These are phyloP conservation scores for Mycogona germanica DNA, from an alignment of 2,888 invertebrate species.

Conservation along the genomic window DNA sequence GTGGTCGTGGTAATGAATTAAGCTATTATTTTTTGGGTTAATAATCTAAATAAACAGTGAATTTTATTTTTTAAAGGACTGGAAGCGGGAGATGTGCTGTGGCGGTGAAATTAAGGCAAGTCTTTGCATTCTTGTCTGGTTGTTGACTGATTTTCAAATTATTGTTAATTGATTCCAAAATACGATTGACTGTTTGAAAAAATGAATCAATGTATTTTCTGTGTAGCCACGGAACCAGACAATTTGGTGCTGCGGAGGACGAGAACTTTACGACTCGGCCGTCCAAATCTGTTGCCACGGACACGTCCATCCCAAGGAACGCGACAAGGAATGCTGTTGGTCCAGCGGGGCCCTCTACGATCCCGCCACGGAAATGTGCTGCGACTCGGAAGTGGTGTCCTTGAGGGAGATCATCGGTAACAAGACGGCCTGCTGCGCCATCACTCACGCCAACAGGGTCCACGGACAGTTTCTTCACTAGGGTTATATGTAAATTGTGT, in stretches of 20 bases:
- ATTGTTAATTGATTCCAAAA: too few relatives aligned
- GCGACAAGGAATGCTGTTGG: neutral
- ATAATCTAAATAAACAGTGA: too few relatives aligned
- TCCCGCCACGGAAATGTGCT: neutral
- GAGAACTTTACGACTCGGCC: neutral
- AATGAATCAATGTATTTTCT: too few relatives aligned
- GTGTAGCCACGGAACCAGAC: neutral
- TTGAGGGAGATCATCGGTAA: neutral
- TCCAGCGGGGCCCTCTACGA: neutral
- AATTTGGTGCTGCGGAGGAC: neutral
- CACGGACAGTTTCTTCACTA: neutral
- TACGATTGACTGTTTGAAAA: too few relatives aligned
- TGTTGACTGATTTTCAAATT: too few relatives aligned
- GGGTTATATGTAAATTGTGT: too few relatives aligned
- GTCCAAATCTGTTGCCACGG: constrained; percentile 1
- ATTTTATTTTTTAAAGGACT: too few relatives aligned
- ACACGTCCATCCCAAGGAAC: neutral
- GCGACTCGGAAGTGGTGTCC: neutral
- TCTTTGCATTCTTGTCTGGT: too few relatives aligned
- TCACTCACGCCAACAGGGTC: neutral
- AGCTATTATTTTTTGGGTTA: too few relatives aligned
- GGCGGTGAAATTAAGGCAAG: neutral
- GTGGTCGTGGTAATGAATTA: too few relatives aligned
- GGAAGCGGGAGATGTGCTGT: neutral
- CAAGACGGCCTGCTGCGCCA: neutral